Percentiles rank a stretch among this genome's conserved stretches.
These are phyloP conservation scores for Zapus hudsonius DNA, from an alignment of 2,113 vertebrate genomes.

Conservation along the genomic window DNA sequence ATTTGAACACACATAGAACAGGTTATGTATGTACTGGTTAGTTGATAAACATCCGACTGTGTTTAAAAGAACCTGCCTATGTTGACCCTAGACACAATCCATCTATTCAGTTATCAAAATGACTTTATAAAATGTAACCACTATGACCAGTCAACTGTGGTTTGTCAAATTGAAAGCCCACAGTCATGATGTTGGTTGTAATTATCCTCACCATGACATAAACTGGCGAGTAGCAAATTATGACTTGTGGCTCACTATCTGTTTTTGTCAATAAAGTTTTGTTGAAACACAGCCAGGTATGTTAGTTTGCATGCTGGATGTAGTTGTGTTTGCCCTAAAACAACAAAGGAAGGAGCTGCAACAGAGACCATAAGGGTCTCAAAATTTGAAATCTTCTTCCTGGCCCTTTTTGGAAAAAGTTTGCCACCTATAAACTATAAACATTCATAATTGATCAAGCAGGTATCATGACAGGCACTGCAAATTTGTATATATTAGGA, in stretches of 20 bases:
- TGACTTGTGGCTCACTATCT: neutral
- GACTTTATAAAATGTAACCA: neutral
- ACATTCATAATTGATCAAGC: neutral
- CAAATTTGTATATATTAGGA: neutral
- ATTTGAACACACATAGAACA: neutral
- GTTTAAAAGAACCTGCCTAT: neutral
- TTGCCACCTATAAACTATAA: neutral
- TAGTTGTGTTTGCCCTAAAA: too few relatives aligned
- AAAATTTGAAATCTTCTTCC: too few relatives aligned
- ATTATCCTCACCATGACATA: neutral
- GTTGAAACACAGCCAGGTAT: too few relatives aligned
- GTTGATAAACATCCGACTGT: neutral
- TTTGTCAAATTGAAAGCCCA: neutral
- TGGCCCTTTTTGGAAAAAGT: too few relatives aligned
- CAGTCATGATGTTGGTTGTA: neutral
- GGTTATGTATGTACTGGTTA: neutral
- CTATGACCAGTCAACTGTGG: neutral
- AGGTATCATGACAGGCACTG: too few relatives aligned
- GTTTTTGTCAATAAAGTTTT: neutral
- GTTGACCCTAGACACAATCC: too few relatives aligned
- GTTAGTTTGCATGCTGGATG: too few relatives aligned
- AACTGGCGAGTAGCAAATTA: neutral
- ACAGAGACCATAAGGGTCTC: too few relatives aligned
- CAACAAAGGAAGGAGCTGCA: too few relatives aligned
- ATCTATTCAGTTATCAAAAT: neutral